Evolutionary conservation across 2,113 vertebrate genomes (phyloP).

Genomic region (Sinocyclocheilus maitianheensis): DNA sequence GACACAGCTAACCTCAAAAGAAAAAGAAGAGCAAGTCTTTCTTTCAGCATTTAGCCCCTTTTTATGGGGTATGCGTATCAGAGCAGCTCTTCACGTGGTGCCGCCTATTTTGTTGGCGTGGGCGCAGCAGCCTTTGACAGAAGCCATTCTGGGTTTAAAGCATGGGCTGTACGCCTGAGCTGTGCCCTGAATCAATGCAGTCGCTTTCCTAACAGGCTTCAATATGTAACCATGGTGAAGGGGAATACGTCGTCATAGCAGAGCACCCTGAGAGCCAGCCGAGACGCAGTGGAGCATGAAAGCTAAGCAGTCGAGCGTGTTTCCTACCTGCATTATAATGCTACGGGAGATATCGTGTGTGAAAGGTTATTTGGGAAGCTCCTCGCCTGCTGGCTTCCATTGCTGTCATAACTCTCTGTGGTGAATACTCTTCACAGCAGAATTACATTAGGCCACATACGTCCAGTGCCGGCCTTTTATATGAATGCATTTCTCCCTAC

Average conservation of each 20-base stretch:
- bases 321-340: constrained; percentile 37
- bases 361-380: constrained; percentile 25
- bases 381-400: not conserved
- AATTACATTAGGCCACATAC: not conserved
- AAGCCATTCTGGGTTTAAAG: constrained; percentile 7
- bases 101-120: constrained; percentile 21
- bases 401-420: constrained; percentile 14
- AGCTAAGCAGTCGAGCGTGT: constrained; percentile 14
- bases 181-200: constrained; percentile 46
- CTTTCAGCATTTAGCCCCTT: not conserved
- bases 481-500: not conserved
- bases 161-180: not conserved
- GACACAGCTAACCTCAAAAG: constrained; percentile 1
- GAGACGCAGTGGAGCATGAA: not conserved
- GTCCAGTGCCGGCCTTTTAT: not conserved
- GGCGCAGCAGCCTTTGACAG: constrained; percentile 7
- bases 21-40: not conserved
- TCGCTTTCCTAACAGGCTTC: constrained; percentile 46
- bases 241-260: constrained; percentile 1
- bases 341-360: constrained; percentile 16
- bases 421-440: not conserved
- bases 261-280: not conserved
- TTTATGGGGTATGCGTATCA: not conserved
- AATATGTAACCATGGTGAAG: constrained; percentile 29
- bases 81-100: not conserved